Evolutionary conservation across 2,797 vertebrate genomes (phyloP).

Genomic region (Hylomyscus alleni): DNA sequence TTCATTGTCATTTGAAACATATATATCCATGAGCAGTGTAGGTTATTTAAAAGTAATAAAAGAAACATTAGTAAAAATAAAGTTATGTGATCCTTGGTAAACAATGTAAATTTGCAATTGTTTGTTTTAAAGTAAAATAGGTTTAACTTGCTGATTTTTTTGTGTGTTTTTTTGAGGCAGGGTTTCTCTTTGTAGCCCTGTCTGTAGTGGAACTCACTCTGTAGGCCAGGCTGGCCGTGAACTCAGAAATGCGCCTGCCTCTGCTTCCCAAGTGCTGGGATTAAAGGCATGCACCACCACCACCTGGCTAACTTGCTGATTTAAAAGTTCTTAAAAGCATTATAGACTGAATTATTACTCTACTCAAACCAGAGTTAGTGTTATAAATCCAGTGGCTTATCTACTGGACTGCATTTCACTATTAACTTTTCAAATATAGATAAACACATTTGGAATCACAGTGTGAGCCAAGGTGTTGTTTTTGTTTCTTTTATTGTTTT

Average conservation of each 20-base stretch:
- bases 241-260: too few relatives aligned
- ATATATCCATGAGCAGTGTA: neutral
- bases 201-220: too few relatives aligned
- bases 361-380: neutral
- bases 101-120: neutral
- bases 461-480: neutral
- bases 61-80: conserved; percentile 31
- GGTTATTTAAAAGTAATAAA: neutral
- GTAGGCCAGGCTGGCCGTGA: too few relatives aligned
- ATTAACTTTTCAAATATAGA: conserved; percentile 18
- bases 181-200: too few relatives aligned
- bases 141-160: neutral
- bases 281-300: too few relatives aligned
- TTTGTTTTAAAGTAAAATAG: conserved; percentile 6
- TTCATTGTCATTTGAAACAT: neutral
- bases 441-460: neutral
- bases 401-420: neutral
- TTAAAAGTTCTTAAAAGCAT: conserved; percentile 17
- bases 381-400: neutral
- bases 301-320: neutral
- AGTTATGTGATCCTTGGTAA: neutral
- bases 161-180: too few relatives aligned
- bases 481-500: neutral
- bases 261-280: too few relatives aligned
- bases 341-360: neutral